Evolutionary conservation across 2,113 vertebrate species (phyloP).

Genomic region (Tapirus terrestris): DNA sequence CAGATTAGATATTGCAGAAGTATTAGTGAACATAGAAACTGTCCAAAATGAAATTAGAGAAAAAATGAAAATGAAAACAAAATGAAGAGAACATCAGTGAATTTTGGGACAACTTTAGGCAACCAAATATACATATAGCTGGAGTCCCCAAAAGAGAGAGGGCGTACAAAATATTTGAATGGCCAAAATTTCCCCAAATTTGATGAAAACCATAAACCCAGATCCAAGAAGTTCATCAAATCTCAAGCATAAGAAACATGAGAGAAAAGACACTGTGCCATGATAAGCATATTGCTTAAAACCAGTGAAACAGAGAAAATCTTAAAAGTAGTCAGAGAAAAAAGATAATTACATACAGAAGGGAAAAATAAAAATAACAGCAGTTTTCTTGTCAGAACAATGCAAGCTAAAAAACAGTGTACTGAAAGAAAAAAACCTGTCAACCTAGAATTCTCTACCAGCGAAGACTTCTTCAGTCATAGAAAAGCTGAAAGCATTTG

Average conservation of each 20-base stretch:
- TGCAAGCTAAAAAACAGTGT: neutral
- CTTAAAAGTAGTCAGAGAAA: neutral
- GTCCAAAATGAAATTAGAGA: neutral
- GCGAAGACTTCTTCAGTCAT: neutral
- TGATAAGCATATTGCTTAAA: neutral
- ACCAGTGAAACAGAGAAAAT: neutral
- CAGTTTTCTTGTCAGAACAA: neutral
- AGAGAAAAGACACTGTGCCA: neutral
- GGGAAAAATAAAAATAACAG: neutral
- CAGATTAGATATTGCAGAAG: neutral
- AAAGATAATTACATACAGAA: neutral
- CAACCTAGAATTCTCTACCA: neutral
- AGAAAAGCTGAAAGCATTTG: neutral
- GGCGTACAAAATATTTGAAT: neutral
- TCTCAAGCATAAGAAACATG: neutral
- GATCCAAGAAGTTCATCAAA: neutral
- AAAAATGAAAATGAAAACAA: neutral
- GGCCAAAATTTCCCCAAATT: neutral
- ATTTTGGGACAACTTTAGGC: neutral
- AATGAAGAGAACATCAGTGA: neutral
- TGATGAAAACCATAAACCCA: neutral
- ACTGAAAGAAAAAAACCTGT: neutral
- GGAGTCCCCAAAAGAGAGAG: neutral
- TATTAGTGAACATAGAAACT: neutral
- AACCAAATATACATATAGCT: neutral